Base-by-base conservation (phyloP, 2,113 vertebrate genomes). In the Daphoenositta chrysoptera region DNA sequence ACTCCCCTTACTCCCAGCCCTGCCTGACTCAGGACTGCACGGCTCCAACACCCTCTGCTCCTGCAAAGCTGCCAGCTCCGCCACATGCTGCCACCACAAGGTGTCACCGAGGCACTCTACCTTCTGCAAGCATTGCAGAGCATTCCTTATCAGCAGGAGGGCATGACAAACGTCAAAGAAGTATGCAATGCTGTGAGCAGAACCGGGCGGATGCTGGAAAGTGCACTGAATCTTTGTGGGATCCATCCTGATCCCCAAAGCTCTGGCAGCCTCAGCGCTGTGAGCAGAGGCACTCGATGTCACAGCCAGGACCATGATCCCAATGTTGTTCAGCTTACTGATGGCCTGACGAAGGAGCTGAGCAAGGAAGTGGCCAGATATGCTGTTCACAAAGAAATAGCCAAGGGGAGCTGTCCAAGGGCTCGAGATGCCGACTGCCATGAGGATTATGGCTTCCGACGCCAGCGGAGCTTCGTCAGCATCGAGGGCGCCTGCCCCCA, bases 331-430 rank as follows among this genome's bases (percentile, higher is more conserved):
- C 77, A 97, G 93, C 39, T 94, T 98, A 53, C 16, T 93, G 68
- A 97, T 82, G 27, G 97, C 45, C 40, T 98, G 97, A 33, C 64
- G 95, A 50, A 98, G 94, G 31, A 98, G 90, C 71, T 97, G 97
- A 79, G 96, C 97, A 6, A 97, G 86, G n/a, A 97, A 84, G 47
- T 3, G 54, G 20, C 97, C 97, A 0, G 95, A 96, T 0, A 15
- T 50, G 35, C 89, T 73, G 78, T 48, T 96, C 40, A 97, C 94
- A 4, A 98, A 90, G 92, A 97, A 98, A 71, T 97, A 97, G 50
- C 97, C 97, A 4, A 98, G 93, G 30, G 95, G 97, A 58, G 93
- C 96, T 33, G 80, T 93, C 97, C 97, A 98, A 14, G 83, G 83
- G 82, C 95, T 96, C 3, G 60, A 88, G 77, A 93, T 68, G 66